Conservation (phyloP, 1,140 invertebrate species). For the Palaemon carinicauda region DNA sequence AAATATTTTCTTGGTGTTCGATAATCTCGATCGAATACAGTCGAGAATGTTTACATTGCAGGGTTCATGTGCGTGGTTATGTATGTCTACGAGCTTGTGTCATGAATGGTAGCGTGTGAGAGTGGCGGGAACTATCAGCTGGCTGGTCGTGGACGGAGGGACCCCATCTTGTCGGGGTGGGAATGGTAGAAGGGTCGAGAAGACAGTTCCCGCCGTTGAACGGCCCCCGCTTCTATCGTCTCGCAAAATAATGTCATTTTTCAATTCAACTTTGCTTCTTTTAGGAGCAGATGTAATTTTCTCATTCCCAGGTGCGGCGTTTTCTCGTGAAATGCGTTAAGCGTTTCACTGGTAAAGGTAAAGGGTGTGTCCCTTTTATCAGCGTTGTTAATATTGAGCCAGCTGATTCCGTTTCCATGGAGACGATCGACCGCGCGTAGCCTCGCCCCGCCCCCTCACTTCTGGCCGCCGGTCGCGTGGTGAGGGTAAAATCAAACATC, state of each 20-base stretch:
- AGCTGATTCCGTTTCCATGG: conserved; percentile 57
- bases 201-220: neutral
- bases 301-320: too few relatives aligned
- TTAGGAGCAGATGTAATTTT: too few relatives aligned
- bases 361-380: neutral
- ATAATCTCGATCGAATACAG: too few relatives aligned
- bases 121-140: conserved; percentile 54
- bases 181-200: neutral
- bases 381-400: conserved; percentile 23
- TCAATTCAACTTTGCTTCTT: too few relatives aligned
- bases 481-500: too few relatives aligned
- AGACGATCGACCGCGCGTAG: conserved; percentile 48
- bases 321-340: too few relatives aligned
- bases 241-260: too few relatives aligned
- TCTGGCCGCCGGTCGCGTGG: neutral
- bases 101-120: conserved; percentile 49
- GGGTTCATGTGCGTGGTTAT: conserved; percentile 16
- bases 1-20: too few relatives aligned
- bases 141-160: conserved; percentile 21
- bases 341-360: too few relatives aligned
- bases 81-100: conserved; percentile 20
- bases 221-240: conserved; percentile 11
- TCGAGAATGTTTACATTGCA: neutral
- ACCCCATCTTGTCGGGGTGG: conserved; percentile 2
- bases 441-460: conserved; percentile 12